Conservation (phyloP, 92 coral and sea anemone genomes). For the Muricea muricata region DNA sequence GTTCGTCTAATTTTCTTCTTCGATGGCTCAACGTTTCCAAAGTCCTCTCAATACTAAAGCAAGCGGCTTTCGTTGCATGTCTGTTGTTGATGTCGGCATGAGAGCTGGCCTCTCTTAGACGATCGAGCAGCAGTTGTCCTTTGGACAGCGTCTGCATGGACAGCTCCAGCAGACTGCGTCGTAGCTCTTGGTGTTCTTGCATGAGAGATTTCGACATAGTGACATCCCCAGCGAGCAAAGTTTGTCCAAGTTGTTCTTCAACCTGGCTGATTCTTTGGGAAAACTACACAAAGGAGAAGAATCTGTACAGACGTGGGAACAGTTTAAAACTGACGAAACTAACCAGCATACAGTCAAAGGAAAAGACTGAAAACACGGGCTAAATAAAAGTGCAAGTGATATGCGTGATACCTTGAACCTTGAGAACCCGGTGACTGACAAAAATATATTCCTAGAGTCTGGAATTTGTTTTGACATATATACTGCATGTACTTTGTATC, state of each 20-base stretch:
- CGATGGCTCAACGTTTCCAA: slow-evolving; percentile 89
- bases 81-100: slow-evolving; percentile 97
- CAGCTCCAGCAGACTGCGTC: slow-evolving; percentile 87
- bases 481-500: too few species aligned
- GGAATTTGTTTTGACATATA: too few species aligned
- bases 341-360: not conserved
- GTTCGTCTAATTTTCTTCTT: slow-evolving; percentile 84
- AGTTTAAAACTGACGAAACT: too few species aligned
- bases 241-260: slow-evolving; percentile 90
- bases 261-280: slow-evolving; percentile 78
- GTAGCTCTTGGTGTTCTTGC: slow-evolving; percentile 91
- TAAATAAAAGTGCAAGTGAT: too few species aligned
- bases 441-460: too few species aligned
- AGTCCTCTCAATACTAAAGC: slow-evolving; percentile 92
- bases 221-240: slow-evolving; percentile 88
- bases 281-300: slow-evolving; percentile 62
- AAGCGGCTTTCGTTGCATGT: slow-evolving; percentile 96
- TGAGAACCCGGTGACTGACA: too few species aligned
- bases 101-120: slow-evolving; percentile 87
- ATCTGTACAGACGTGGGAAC: not conserved
- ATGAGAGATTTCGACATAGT: slow-evolving; percentile 89
- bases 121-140: slow-evolving; percentile 91
- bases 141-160: slow-evolving; percentile 97
- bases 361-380: too few species aligned
- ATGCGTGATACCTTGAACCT: too few species aligned